Percentiles rank a stretch among this genome's conserved stretches.
These are phyloP conservation scores for Sebastes taczanowskii DNA, from an alignment of 2,797 vertebrate genomes.

Conservation along the genomic window DNA sequence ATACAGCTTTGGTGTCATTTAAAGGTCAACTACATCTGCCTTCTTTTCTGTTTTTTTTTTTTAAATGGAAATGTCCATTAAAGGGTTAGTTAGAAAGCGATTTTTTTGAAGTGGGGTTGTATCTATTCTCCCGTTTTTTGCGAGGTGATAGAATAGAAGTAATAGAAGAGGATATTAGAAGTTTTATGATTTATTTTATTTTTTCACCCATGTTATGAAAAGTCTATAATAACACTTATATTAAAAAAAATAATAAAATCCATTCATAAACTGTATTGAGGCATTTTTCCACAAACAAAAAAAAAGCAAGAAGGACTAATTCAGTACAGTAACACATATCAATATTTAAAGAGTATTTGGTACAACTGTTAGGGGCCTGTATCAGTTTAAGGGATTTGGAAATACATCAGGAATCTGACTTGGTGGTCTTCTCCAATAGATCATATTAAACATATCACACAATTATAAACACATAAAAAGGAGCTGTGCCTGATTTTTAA, in stretches of 20 bases:
- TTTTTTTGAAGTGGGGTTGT: too few species aligned
- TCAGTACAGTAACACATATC: not conserved
- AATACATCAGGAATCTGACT: not conserved
- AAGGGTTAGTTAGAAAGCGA: too few species aligned
- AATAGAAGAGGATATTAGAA: too few species aligned
- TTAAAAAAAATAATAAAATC: not conserved
- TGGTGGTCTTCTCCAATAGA: slow-evolving; percentile 2
- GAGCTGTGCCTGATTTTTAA: slow-evolving; percentile 13
- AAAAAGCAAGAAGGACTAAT: not conserved
- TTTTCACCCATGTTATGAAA: not conserved
- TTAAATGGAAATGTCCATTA: too few species aligned
- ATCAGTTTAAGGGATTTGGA: not conserved
- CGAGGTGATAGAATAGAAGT: too few species aligned
- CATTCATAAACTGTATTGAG: not conserved
- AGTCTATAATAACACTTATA: not conserved
- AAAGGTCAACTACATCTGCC: too few species aligned
- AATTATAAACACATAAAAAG: not conserved
- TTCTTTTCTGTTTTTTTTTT: too few species aligned
- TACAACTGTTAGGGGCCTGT: too few species aligned
- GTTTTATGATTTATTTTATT: not conserved
- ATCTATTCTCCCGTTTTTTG: too few species aligned
- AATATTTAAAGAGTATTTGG: too few species aligned
- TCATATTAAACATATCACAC: slow-evolving; percentile 1
- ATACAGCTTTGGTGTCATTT: not conserved
- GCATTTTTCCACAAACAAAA: not conserved